phyloP scores from a whole-genome alignment of 2,888 invertebrate species.

The Eupithecia centaureata region DNA sequence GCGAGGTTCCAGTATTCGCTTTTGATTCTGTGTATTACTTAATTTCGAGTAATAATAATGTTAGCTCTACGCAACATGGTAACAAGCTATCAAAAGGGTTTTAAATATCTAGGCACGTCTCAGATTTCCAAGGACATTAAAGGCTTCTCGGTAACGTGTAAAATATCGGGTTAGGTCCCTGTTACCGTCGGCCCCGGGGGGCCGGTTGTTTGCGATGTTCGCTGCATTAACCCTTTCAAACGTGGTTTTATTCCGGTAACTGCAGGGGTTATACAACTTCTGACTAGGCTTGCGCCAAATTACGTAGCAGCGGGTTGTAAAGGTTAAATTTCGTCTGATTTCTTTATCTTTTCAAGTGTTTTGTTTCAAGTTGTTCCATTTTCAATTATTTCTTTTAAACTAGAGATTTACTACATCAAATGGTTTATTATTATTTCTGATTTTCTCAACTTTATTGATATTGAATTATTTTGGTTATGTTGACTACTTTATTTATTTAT shows the following conservation, averaged over 20 bases:
- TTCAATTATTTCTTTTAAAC: not conserved
- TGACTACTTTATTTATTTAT: too few species aligned
- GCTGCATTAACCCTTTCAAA: constrained; percentile 69
- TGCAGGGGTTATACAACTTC: constrained; percentile 38
- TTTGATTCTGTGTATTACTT: too few species aligned
- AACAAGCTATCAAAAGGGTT: not conserved
- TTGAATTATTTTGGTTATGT: too few species aligned
- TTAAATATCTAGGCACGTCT: constrained; percentile 18
- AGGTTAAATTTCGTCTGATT: constrained; percentile 4
- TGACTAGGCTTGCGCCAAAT: constrained; percentile 22
- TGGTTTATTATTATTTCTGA: not conserved
- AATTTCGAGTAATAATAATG: too few species aligned
- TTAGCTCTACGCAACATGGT: too few species aligned
- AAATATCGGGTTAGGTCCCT: constrained; percentile 55
- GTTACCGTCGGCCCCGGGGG: constrained; percentile 52
- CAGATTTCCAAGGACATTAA: constrained; percentile 42
- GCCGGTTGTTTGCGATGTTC: constrained; percentile 62
- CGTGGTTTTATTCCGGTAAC: constrained; percentile 50
- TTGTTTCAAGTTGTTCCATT: not conserved
- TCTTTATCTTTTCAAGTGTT: not conserved
- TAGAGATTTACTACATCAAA: not conserved
- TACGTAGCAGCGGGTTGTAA: not conserved
- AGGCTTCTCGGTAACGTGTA: constrained; percentile 48
- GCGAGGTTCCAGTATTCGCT: too few species aligned
- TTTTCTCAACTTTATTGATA: too few species aligned